Conservation (phyloP, 2,797 vertebrate species). For the Bryconaethiops microstoma region DNA sequence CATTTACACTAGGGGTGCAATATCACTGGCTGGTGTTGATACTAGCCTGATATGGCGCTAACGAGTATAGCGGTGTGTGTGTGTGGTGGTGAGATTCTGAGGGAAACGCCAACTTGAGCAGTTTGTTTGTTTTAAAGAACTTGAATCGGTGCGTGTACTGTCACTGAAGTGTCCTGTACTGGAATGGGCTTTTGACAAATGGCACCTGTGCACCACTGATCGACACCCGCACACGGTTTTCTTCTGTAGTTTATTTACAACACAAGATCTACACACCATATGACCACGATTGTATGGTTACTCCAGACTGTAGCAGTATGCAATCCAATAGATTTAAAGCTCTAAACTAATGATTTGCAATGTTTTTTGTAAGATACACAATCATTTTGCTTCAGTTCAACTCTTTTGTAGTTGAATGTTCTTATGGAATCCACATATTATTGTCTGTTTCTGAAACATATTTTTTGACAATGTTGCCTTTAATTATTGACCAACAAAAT, state of each 20-base stretch:
- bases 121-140: background rate
- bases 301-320: constrained; percentile 39
- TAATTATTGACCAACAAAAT: constrained; percentile 49
- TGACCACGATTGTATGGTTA: background rate
- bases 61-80: background rate
- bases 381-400: constrained; percentile 22
- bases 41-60: background rate
- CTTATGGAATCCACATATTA: constrained; percentile 26
- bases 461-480: constrained; percentile 54
- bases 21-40: background rate
- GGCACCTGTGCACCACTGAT: background rate
- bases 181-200: background rate
- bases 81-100: background rate
- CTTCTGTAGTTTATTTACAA: background rate
- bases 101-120: background rate
- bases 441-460: constrained; percentile 26
- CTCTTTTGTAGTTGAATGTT: constrained; percentile 25
- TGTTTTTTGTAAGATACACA: background rate
- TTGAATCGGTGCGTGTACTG: constrained; percentile 11
- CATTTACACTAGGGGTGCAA: background rate
- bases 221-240: background rate
- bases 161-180: background rate
- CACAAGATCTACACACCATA: background rate
- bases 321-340: constrained; percentile 34
- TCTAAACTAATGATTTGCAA: constrained; percentile 17